Conservation (phyloP, 2,113 vertebrate species). For the Protobothrops flavoviridis region DNA sequence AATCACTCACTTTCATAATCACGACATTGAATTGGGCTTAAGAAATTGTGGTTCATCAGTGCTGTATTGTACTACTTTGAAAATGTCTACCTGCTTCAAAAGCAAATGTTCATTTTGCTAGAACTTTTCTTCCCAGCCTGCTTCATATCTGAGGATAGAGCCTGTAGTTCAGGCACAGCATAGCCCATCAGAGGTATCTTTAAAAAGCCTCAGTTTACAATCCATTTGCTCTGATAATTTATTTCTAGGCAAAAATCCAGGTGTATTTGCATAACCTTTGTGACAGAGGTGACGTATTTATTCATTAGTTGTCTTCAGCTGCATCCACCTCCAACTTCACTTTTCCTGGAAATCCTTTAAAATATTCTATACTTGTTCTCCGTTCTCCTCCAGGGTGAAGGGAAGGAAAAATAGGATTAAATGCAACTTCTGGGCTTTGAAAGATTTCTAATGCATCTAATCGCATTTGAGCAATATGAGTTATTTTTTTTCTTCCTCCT, state of each 20-base stretch:
- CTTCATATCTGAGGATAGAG: background rate
- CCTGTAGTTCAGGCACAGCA: background rate
- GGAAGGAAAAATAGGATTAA: background rate
- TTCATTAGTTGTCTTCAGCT: constrained; percentile 23
- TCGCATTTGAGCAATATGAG: background rate
- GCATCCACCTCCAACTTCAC: background rate
- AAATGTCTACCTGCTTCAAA: background rate
- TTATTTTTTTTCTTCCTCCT: background rate
- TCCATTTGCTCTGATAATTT: constrained; percentile 6
- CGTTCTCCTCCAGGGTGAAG: background rate
- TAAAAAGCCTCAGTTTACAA: constrained; percentile 4
- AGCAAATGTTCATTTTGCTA: background rate
- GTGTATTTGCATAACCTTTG: constrained; percentile 15
- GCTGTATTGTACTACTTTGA: background rate
- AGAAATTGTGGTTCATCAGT: background rate
- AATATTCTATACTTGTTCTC: constrained; percentile 8
- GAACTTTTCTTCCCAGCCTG: background rate
- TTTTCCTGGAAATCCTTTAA: constrained; percentile 12
- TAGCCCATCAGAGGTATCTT: background rate
- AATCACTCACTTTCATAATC: background rate
- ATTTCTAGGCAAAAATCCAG: background rate
- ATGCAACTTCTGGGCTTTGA: background rate
- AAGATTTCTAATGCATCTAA: constrained; percentile 3
- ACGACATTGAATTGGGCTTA: background rate
- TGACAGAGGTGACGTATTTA: constrained; percentile 12